Evolutionary conservation across 2,797 vertebrate species (phyloP).

Genomic region (Pogonophryne albipinna): DNA sequence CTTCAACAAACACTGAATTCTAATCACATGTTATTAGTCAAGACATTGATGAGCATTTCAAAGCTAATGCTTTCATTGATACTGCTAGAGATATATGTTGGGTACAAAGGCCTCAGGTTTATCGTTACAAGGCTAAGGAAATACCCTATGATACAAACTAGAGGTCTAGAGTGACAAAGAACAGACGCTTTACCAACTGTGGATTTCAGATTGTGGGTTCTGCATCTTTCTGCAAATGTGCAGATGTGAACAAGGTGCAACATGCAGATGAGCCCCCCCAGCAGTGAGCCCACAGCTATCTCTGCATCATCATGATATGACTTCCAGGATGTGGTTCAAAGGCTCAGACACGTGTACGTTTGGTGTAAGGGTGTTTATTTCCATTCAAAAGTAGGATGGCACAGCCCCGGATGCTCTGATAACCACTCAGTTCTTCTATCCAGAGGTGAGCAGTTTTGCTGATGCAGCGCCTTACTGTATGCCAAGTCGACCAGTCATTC

Average conservation of each 20-base stretch:
- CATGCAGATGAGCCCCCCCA: neutral
- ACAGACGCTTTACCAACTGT: neutral
- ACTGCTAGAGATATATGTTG: neutral
- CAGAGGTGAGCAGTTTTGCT: slow-evolving; percentile 31
- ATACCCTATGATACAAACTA: neutral
- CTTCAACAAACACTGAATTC: slow-evolving; percentile 25
- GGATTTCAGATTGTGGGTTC: neutral
- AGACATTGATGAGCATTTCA: neutral
- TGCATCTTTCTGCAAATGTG: slow-evolving; percentile 23
- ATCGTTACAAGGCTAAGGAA: neutral
- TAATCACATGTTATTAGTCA: slow-evolving; percentile 17
- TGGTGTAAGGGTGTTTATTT: slow-evolving; percentile 47
- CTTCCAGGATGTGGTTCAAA: slow-evolving; percentile 71
- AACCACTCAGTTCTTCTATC: slow-evolving; percentile 27
- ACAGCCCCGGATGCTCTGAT: slow-evolving; percentile 15
- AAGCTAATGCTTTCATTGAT: slow-evolving; percentile 1
- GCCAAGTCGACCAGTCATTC: slow-evolving; percentile 13
- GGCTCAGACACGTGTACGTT: slow-evolving; percentile 6
- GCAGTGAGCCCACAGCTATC: neutral
- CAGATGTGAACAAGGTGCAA: slow-evolving; percentile 25
- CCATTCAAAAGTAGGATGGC: slow-evolving; percentile 38
- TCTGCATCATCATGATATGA: slow-evolving; percentile 2
- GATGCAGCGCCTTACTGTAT: slow-evolving; percentile 35
- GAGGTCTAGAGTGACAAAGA: neutral
- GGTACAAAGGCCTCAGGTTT: neutral